Evolutionary conservation across 1,140 invertebrate genomes (phyloP), one percentile per base, ranked within the genome.

Genomic region (Drosophila persimilis): DNA sequence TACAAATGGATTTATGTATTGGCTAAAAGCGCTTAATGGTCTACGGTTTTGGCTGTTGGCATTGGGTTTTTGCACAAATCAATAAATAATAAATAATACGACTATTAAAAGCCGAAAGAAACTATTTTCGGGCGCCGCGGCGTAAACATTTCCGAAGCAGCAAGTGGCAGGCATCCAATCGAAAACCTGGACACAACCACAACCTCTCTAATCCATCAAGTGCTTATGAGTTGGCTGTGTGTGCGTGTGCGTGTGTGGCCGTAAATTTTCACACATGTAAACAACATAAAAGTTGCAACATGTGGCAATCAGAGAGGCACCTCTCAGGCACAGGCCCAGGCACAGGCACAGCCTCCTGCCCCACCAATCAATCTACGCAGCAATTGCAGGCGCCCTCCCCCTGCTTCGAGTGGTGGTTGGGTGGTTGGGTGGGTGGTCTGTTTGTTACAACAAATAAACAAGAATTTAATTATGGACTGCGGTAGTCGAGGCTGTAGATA

Each of bases 261-360:
- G 80, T 85, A 85, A 85, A 88, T 85, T 86, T 73, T 63, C 70
- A 35, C 63, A 31, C 73, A 59, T 60, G 74, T 85, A 85, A 85
- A 85, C 83, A 85, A 86, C 69, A 86, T 88, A 81, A 71, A 85
- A 86, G 76, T 78, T 85, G 81, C 83, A 85, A 61, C 77, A 88
- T 86, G 81, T 85, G 77, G 67, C 67, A 77, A 69, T 56, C 72
- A 67, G 51, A 26, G 45, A 39, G 11, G 9, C 22, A 15, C 43
- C 43, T 55, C 46, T 61, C 15, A 3, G 50, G 45, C 55, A 47
- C 15, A 35, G 29, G 46, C 20, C n/a, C 15, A 3, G 50, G 45
- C 55, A 47, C 15, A 35, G 29, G 46, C 20, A n/a, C 50, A 15
- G 24, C 29, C 15, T 20, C 26, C 29, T 15, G 41, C 13, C 35